These are phyloP conservation scores for Drosophila jambulina DNA, from an alignment of 1,140 invertebrate species.

Conservation along the genomic window DNA sequence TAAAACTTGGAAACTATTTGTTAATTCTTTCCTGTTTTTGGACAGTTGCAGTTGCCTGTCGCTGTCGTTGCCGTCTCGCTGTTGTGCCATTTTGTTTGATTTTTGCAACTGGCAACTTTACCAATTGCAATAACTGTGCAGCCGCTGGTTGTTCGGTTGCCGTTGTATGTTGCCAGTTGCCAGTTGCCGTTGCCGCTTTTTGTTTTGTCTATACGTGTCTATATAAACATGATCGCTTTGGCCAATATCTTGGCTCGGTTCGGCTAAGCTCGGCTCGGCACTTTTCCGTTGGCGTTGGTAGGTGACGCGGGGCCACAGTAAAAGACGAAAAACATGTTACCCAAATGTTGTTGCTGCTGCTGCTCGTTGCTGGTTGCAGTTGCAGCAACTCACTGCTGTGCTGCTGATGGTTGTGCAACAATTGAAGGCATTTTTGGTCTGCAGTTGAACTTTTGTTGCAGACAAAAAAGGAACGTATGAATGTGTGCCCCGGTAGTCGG, in stretches of 20 bases:
- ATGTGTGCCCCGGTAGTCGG: neutral
- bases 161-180: constrained; percentile 21
- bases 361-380: constrained; percentile 12
- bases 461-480: constrained; percentile 16
- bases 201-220: constrained; percentile 66
- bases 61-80: constrained; percentile 32
- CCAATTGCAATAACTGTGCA: constrained; percentile 70
- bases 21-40: constrained; percentile 19
- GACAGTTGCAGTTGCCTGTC: constrained; percentile 44
- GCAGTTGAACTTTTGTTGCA: constrained; percentile 30
- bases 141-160: constrained; percentile 16
- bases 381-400: constrained; percentile 20
- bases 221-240: constrained; percentile 79
- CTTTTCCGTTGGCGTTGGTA: constrained; percentile 50
- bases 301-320: constrained; percentile 30
- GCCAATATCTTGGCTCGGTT: constrained; percentile 66
- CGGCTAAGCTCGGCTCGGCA: constrained; percentile 4
- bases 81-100: constrained; percentile 68
- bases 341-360: constrained; percentile 52
- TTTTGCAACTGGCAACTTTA: constrained; percentile 68
- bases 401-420: constrained; percentile 63
- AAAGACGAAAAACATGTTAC: constrained; percentile 66
- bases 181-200: constrained; percentile 20
- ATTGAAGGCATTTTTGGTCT: constrained; percentile 54
- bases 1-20: constrained; percentile 4